A percentile compares a stretch with the other conserved stretches of the same genome.
Conservation (phyloP, 2,797 vertebrate species). For the Sciurus carolinensis region DNA sequence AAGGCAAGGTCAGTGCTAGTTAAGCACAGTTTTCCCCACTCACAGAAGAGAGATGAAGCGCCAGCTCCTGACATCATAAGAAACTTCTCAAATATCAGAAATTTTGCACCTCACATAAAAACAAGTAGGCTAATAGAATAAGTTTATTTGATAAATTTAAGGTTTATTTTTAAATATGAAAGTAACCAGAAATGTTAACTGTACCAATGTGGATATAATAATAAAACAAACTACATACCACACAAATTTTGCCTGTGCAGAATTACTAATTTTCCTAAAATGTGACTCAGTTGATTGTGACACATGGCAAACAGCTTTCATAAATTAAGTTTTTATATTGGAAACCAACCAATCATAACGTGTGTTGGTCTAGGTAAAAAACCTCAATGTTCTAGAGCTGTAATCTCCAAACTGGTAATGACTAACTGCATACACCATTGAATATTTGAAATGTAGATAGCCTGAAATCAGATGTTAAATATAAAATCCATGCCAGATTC, state of each 20-base stretch:
- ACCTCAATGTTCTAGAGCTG: background rate
- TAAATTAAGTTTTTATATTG: conserved; percentile 37
- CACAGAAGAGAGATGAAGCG: background rate
- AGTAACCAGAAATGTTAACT: conserved; percentile 1
- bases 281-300: background rate
- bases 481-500: conserved; percentile 10
- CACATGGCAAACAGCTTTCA: background rate
- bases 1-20: background rate
- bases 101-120: conserved; percentile 17
- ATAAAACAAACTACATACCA: background rate
- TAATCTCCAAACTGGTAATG: background rate
- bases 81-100: conserved; percentile 41
- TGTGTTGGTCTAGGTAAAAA: background rate
- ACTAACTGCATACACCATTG: background rate
- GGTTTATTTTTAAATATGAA: background rate
- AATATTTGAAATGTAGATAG: background rate
- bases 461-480: background rate
- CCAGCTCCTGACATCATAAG: conserved; percentile 15
- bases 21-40: conserved; percentile 29
- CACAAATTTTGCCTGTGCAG: background rate
- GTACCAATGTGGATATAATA: background rate
- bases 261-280: background rate
- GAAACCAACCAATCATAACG: conserved; percentile 9
- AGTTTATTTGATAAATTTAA: background rate
- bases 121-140: background rate